phyloP scores from a whole-genome alignment of 1,140 invertebrate genomes.

The Drosophila punjabiensis region DNA sequence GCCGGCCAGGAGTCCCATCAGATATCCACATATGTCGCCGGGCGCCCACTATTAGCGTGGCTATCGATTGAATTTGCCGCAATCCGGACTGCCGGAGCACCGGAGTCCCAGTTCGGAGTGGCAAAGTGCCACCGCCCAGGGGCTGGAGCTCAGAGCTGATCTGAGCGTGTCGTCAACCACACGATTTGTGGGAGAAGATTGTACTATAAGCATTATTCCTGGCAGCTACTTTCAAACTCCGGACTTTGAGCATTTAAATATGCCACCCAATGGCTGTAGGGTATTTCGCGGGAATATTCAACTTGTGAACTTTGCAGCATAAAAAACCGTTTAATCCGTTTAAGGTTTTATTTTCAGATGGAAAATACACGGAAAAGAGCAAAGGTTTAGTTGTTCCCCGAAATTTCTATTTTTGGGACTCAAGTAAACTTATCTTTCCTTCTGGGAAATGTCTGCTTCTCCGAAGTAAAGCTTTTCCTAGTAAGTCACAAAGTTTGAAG shows the following conservation, averaged over 20 bases:
- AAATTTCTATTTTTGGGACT: not conserved
- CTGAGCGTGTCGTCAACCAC: constrained; percentile 54
- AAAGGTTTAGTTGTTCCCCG: not conserved
- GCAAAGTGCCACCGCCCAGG: constrained; percentile 19
- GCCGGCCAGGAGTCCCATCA: constrained; percentile 36
- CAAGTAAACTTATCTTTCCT: not conserved
- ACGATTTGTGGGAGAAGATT: constrained; percentile 59
- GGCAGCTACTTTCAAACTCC: constrained; percentile 48
- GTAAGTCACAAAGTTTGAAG: not conserved
- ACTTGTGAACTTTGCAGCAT: not conserved
- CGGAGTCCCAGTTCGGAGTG: not conserved
- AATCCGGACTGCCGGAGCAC: constrained; percentile 30
- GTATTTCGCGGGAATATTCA: constrained; percentile 2
- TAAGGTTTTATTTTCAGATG: not conserved
- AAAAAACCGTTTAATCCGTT: not conserved
- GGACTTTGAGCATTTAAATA: constrained; percentile 64
- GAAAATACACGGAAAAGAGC: not conserved
- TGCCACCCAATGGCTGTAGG: constrained; percentile 21
- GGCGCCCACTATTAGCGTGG: constrained; percentile 54
- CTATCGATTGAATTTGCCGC: constrained; percentile 68
- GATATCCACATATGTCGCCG: constrained; percentile 73
- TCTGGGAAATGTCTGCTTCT: not conserved
- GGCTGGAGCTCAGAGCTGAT: constrained; percentile 45
- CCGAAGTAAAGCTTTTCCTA: not conserved
- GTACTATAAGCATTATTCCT: constrained; percentile 61